Evolutionary conservation across 1,140 invertebrate species (phyloP), one percentile per base, ranked within the genome.

Genomic region (Atta colombica): DNA sequence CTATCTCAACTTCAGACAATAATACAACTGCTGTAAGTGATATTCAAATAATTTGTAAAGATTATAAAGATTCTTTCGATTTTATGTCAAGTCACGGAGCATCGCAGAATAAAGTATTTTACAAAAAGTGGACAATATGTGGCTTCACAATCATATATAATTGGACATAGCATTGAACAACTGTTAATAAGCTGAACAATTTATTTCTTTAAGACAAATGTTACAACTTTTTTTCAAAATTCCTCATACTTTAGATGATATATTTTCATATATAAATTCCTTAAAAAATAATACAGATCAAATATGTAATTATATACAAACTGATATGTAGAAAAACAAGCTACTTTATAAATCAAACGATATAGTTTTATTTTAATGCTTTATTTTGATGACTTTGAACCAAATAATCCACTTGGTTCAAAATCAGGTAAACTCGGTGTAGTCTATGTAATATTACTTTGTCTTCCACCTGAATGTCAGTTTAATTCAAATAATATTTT

Each of bases 301-400:
- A 45, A 69, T 69, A 69, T 25, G 3, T 25, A 69, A 14, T 69
- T 69, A 69, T 25, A 12, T 69, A 25, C 66, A 69, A 69, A 69
- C n/a, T 14, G 2, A 69, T 21, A 69, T 14, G 35, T 69, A 35
- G 39, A 69, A 69, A 45, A n/a, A 21, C 0, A 69, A 69, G n/a
- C 3, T 69, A 25, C 2, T 69, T 6, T 69, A 69, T 69, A 49
- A 14, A 69, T 6, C 66, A 45, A 31, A 45, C 14, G 66, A 69
- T n/a, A 69, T 69, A 39, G 66, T 69, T 49, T 7, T 69, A 49
- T 35, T 45, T 69, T 69, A 69, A 69, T 69, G n/a, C 7, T 69
- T 69, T 69, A 69, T 69, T 69, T 69, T 25, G 66, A 25, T 25
- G 25, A 69, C 8, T 68, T 68, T 12, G 65, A 68, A 21, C 3